Conservation (phyloP, 2,888 invertebrate species). For the Darwinula stevensoni region DNA sequence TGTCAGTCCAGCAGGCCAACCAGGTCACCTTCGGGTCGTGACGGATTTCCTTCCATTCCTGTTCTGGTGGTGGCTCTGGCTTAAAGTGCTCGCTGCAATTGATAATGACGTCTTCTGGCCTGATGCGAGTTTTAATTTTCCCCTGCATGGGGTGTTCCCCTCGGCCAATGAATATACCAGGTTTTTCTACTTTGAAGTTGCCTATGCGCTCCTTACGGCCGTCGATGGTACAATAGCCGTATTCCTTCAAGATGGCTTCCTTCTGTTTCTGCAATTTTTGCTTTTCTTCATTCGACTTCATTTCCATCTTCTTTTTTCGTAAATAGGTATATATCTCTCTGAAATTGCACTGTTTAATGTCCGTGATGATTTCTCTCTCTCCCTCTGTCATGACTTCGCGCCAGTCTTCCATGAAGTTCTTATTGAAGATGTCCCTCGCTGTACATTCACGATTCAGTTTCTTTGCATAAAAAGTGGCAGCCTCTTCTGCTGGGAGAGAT, state of each 20-base stretch:
- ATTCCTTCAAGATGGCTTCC: constrained; percentile 58
- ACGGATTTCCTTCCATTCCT: constrained; percentile 78
- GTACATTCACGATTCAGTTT: constrained; percentile 99
- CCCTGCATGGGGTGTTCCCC: constrained; percentile 99
- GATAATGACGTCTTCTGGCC: constrained; percentile 83
- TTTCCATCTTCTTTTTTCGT: constrained; percentile 30
- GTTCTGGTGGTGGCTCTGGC: constrained; percentile 64
- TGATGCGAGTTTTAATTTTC: constrained; percentile 63
- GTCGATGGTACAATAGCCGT: constrained; percentile 82
- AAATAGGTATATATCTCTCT: constrained; percentile 61
- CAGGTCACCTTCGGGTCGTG: constrained; percentile 83
- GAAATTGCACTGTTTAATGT: constrained; percentile 83
- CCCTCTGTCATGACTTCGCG: constrained; percentile 66
- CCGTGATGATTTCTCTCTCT: constrained; percentile 55
- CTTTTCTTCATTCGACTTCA: constrained; percentile 84
- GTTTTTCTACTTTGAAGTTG: constrained; percentile 94
- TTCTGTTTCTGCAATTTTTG: constrained; percentile 49
- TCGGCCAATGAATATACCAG: constrained; percentile 71
- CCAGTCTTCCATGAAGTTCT: constrained; percentile 92
- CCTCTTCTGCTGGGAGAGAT: constrained; percentile 61
- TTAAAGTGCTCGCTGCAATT: constrained; percentile 80
- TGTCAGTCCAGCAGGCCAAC: constrained; percentile 96
- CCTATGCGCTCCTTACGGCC: constrained; percentile 97
- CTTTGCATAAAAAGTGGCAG: constrained; percentile 83
- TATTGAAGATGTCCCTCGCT: constrained; percentile 75